phyloP scores from a whole-genome alignment of 2,113 vertebrate species.

The Oceanodroma tethys region DNA sequence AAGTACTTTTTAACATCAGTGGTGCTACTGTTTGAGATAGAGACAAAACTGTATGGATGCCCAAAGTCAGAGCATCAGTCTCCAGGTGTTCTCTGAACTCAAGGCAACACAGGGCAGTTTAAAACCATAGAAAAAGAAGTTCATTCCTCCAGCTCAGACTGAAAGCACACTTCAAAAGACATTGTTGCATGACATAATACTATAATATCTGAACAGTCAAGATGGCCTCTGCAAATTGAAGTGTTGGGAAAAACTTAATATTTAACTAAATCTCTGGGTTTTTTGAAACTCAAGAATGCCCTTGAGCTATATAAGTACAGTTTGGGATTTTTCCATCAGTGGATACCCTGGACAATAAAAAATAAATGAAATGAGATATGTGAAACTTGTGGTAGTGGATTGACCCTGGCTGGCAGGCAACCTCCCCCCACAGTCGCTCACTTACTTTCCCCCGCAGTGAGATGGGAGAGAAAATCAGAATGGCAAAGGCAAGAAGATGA shows the following conservation, averaged over 20 bases:
- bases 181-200: not conserved
- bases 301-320: not conserved
- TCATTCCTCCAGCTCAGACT: not conserved
- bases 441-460: not conserved
- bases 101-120: not conserved
- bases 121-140: not conserved
- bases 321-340: not conserved
- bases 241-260: not conserved
- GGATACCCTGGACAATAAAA: not conserved
- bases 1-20: not conserved
- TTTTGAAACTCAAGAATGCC: not conserved
- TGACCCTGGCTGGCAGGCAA: not conserved
- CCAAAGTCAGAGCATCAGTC: not conserved
- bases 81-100: not conserved
- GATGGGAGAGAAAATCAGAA: not conserved
- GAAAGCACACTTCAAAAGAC: not conserved
- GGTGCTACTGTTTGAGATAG: not conserved
- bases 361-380: not conserved
- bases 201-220: not conserved
- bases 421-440: fast-evolving
- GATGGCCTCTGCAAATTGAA: not conserved
- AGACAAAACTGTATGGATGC: not conserved
- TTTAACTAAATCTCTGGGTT: not conserved
- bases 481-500: not conserved
- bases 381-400: not conserved